phyloP scores from a whole-genome alignment of 1,140 invertebrate genomes.

The Bicyclus anynana region DNA sequence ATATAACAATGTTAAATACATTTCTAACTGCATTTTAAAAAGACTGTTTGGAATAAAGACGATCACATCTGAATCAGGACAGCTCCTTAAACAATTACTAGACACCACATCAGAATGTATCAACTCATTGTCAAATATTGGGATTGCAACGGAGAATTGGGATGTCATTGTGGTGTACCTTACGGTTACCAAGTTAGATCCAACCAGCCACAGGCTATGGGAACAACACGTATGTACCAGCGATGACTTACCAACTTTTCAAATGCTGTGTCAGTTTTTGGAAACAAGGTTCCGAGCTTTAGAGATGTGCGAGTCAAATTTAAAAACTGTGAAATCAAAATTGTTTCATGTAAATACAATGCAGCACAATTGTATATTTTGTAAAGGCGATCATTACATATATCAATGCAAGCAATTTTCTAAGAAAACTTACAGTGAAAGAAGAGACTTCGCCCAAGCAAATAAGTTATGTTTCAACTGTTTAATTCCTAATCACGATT shows the following conservation, averaged over 20 bases:
- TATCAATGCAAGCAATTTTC: slow-evolving; percentile 22
- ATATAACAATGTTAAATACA: too few relatives aligned
- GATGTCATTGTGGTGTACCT: slow-evolving; percentile 24
- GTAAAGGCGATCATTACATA: slow-evolving; percentile 19
- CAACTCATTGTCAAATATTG: slow-evolving; percentile 16
- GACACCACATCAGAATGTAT: slow-evolving; percentile 19
- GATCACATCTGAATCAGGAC: slow-evolving; percentile 13
- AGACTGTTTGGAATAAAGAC: slow-evolving; percentile 14
- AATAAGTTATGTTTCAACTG: slow-evolving; percentile 29
- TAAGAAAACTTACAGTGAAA: background rate
- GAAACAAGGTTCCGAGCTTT: slow-evolving; percentile 18
- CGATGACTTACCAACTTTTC: slow-evolving; percentile 9
- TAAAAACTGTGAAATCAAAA: too few relatives aligned
- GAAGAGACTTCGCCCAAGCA: background rate
- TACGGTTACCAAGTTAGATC: slow-evolving; percentile 21
- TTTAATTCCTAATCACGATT: slow-evolving; percentile 22
- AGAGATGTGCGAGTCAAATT: slow-evolving; percentile 9
- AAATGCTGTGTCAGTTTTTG: slow-evolving; percentile 14
- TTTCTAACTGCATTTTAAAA: background rate
- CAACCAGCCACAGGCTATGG: slow-evolving; percentile 17
- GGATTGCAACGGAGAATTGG: slow-evolving; percentile 16
- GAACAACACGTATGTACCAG: slow-evolving; percentile 11
- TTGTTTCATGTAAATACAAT: slow-evolving; percentile 2
- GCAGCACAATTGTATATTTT: slow-evolving; percentile 17
- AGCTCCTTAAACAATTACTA: slow-evolving; percentile 13